phyloP scores from a whole-genome alignment of 2,113 vertebrate species.

The Microtus pennsylvanicus region DNA sequence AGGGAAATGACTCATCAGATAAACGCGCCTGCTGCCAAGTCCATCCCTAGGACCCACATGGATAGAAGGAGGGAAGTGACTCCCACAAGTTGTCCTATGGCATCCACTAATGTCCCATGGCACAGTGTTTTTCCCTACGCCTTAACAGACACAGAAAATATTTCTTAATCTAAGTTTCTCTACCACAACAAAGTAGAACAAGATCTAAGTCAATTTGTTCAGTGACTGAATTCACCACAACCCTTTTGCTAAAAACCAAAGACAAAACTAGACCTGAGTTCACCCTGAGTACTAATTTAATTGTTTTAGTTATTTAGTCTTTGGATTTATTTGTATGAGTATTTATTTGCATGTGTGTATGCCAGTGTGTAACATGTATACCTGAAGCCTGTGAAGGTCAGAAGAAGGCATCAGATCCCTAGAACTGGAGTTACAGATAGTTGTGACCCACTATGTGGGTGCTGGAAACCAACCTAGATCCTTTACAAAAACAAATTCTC shows the following conservation, averaged over 20 bases:
- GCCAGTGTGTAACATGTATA: background rate
- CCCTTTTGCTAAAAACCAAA: background rate
- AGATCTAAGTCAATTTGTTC: background rate
- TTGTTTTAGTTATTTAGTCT: background rate
- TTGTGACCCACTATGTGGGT: background rate
- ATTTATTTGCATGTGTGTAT: background rate
- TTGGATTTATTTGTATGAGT: background rate
- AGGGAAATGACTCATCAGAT: background rate
- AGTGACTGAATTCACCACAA: constrained; percentile 22
- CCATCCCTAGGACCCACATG: background rate
- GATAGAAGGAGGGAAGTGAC: background rate
- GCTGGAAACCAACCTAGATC: background rate
- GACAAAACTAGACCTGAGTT: background rate
- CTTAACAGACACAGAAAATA: background rate
- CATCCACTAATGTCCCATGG: background rate
- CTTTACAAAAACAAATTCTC: background rate
- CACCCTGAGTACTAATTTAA: constrained; percentile 39
- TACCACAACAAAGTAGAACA: background rate
- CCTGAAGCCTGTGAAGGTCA: background rate
- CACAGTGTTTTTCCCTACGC: too few relatives aligned
- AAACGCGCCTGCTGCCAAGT: background rate
- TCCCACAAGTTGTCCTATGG: background rate
- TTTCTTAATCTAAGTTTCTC: background rate
- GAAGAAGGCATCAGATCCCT: background rate
- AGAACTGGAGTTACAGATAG: background rate